Base-by-base conservation (phyloP, 2,888 invertebrate genomes). In the Mesodorylaimus sp. region DNA sequence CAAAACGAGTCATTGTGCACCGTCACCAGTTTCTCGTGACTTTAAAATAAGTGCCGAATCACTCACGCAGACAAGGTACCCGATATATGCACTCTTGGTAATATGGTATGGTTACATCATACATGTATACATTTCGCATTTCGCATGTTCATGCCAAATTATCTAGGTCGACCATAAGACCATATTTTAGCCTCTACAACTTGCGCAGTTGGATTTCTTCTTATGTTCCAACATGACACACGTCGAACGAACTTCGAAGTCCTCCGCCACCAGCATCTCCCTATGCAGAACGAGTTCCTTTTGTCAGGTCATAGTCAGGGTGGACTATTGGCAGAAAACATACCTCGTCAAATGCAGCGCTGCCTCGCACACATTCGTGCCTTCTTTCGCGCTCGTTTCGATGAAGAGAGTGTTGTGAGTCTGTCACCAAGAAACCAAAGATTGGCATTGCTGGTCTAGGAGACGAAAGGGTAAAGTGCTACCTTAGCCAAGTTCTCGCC, bases 401-500 rank as follows among this genome's bases (percentile, higher is more conserved):
- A 58, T 55, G 52, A 61, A 62, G 23, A 59, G 54, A 21, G 58
- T 57, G 21, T 57, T 57, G 54, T 61, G 55, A 1, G 56, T 52
- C 58, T 60, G 43, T 26, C 55, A 55, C 26, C 10, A 10, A 5
- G 2, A 39, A 37, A 5, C 10, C 16, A 32, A 10, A 32, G 10
- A 32, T 13, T 32, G 13, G 32, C 32, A 16, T 32, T 16, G 10
- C n/a, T 36, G 36, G 10, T 13, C 10, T 13, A 36, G n/a, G 10
- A 36, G n/a, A 36, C 10, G 13, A 36, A n/a, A n/a, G n/a, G n/a
- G n/a, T n/a, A n/a, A 7, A 2, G 3, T 7, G 7, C 19, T 55
- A 68, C 69, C 59, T 66, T 62, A 1, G 73, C 71, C 45, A 75
- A 61, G 52, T 67, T 61, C 54, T 67, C 66, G 1, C 74, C 74